Evolutionary conservation across 37 sponge, comb jelly and placozoan species (phyloP), one percentile per base, ranked within the genome.

Genomic region (Petrosia ficiformis): DNA sequence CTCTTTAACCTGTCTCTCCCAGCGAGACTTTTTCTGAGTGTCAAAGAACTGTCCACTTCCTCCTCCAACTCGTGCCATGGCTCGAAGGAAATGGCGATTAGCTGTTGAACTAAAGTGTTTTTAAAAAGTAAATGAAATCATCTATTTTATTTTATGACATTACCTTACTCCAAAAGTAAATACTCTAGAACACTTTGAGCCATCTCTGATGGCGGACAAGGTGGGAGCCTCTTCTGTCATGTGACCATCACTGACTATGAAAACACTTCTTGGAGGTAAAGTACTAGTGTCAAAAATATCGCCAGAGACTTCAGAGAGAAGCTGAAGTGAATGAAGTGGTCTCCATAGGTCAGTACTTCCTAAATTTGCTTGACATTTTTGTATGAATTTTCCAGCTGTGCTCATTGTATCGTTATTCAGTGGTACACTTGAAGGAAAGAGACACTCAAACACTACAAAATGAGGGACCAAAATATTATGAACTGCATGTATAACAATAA

Each of bases 161-260:
- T 21, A 92, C 93, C 90, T 83, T n/a, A 88, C 81, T 75, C 90
- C 89, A 84, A 89, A 84, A 16, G 87, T 86, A 60, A 93, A 93
- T 31, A 93, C 70, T 37, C 94, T 54, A 21, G 61, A 70, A 39
- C 40, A 63, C 57, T 41, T 37, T 14, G 75, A 28, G 34, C 80
- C 83, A 14, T 70, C 75, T 44, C 72, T 82, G 48, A 86, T 82
- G 30, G 80, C 76, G 29, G 76, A 61, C 38, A 93, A 75, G 39
- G 84, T 82, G 1, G 92, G 84, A 4, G 65, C 84, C 59, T 87
- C 91, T 69, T 87, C 92, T 8, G 89, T 88, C 76, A 89, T 74
- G 84, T 95, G 96, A 75, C 96, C 97, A 86, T 96, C 97, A 40
- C 87, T 77, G 60, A 96, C 74, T 67, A 96, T 41, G 44, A 96